Evolutionary conservation across 2,797 vertebrate species (phyloP).

Genomic region (Phoeniculus purpureus): DNA sequence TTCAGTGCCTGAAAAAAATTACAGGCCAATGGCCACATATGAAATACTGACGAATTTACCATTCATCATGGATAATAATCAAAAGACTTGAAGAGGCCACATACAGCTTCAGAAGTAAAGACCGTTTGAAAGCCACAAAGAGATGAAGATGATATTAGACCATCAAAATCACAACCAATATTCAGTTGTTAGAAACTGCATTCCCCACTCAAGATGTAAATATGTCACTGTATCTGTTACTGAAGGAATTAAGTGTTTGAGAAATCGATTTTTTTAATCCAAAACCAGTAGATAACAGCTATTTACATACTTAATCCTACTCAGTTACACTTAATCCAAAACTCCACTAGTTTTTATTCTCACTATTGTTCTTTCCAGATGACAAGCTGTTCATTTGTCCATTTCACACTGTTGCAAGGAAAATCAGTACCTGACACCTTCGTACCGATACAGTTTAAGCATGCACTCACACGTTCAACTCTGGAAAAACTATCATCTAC

Average conservation of each 20-base stretch:
- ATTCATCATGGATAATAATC: not conserved
- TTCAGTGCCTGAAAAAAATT: conserved; percentile 14
- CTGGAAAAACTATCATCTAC: not conserved
- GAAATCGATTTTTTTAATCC: conserved; percentile 36
- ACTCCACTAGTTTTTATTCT: conserved; percentile 78
- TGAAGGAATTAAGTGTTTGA: not conserved
- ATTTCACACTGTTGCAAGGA: conserved; percentile 78
- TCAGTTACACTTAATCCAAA: conserved; percentile 77
- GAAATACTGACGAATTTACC: conserved; percentile 30
- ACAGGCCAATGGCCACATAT: not conserved
- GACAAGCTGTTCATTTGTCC: too few species aligned
- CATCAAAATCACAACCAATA: not conserved
- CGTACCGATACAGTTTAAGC: conserved; percentile 65
- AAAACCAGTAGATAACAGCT: conserved; percentile 75
- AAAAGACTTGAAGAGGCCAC: conserved; percentile 9
- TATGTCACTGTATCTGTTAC: not conserved
- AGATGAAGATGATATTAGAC: not conserved
- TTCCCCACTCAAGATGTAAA: not conserved
- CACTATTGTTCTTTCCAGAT: conserved; percentile 75
- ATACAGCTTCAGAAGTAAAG: not conserved
- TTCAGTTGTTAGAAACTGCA: not conserved
- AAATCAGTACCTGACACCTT: conserved; percentile 73
- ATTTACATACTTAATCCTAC: conserved; percentile 72
- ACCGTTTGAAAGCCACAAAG: not conserved
- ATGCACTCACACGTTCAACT: not conserved